Evolutionary conservation across 2,797 vertebrate species (phyloP).

Genomic region (Phylloscopus collybita): DNA sequence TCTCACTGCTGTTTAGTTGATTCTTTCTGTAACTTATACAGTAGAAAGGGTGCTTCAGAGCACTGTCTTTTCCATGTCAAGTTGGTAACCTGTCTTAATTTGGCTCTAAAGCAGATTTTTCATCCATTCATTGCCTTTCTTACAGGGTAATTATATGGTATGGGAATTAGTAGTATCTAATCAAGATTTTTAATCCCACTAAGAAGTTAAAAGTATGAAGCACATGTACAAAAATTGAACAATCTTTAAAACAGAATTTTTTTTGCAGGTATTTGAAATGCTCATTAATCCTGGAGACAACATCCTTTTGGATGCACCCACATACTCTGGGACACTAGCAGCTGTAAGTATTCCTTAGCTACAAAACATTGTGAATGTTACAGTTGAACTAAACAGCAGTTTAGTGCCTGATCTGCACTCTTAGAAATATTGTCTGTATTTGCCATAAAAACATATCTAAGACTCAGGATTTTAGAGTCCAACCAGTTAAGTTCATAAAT

Average conservation of each 20-base stretch:
- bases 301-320: slow-evolving; percentile 87
- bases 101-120: neutral
- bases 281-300: slow-evolving; percentile 90
- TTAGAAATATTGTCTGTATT: neutral
- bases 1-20: neutral
- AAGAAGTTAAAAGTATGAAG: neutral
- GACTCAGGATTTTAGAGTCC: neutral
- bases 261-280: slow-evolving; percentile 92
- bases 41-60: neutral
- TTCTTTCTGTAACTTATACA: neutral
- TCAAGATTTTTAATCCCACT: neutral
- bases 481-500: neutral
- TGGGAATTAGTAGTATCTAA: neutral
- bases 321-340: slow-evolving; percentile 88
- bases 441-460: neutral
- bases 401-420: neutral
- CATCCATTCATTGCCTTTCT: neutral
- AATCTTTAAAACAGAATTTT: neutral
- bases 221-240: neutral
- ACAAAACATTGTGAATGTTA: neutral
- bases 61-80: neutral
- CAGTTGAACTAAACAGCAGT: neutral
- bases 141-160: neutral
- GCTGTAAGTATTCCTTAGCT: slow-evolving; percentile 78
- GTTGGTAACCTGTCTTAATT: neutral